These are phyloP conservation scores for Phalanger gymnotis DNA, from an alignment of 2,797 vertebrate species.

Conservation along the genomic window DNA sequence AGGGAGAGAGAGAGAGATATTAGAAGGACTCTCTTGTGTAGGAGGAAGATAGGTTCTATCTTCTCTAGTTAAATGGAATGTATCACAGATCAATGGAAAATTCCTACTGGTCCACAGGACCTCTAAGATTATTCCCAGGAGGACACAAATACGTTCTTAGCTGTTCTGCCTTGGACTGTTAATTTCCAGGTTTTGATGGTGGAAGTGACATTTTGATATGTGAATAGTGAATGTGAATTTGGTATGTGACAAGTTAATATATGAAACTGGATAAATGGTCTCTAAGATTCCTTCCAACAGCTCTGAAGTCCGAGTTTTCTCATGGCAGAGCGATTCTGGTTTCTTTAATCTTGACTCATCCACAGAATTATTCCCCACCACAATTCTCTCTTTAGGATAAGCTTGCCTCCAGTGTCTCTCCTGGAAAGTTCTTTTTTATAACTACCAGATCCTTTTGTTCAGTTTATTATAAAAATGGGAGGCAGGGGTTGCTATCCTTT, in stretches of 20 bases:
- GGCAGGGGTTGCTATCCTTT: background rate
- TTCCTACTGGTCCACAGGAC: background rate
- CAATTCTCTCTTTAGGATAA: background rate
- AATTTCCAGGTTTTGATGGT: background rate
- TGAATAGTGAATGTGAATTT: background rate
- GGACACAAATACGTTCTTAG: background rate
- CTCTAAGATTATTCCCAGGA: background rate
- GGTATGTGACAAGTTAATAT: background rate
- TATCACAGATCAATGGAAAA: background rate
- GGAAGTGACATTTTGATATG: background rate
- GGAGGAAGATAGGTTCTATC: background rate
- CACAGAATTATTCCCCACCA: background rate
- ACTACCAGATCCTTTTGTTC: background rate
- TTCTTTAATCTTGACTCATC: background rate
- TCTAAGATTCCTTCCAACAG: background rate
- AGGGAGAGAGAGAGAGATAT: background rate
- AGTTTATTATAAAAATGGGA: background rate
- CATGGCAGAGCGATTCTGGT: background rate
- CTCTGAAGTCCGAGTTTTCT: background rate
- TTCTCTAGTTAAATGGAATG: no score
- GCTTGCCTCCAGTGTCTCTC: background rate
- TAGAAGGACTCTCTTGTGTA: background rate
- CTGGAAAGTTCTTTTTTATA: background rate
- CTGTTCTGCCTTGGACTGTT: background rate
- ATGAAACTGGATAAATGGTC: background rate